A percentile compares a stretch with the other conserved stretches of the same genome.
Conservation (phyloP, 2,113 vertebrate species). For the Chascanopsetta lugubris region DNA sequence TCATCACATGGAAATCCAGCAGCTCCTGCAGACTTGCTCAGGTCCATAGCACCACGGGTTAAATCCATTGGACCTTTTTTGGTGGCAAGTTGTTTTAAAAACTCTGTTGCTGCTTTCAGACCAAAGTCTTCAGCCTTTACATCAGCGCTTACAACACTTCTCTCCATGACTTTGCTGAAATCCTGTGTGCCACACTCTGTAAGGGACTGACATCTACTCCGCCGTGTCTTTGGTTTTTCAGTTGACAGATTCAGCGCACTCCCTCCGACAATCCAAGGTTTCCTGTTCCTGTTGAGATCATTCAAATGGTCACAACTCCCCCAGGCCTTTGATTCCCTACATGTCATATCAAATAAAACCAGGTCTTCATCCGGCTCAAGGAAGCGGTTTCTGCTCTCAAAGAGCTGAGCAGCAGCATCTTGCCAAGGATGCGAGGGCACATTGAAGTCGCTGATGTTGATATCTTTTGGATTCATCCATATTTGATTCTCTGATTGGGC, state of each 20-base stretch:
- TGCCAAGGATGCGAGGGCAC: slow-evolving; percentile 80
- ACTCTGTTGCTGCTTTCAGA: slow-evolving; percentile 77
- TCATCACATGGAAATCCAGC: slow-evolving; percentile 69
- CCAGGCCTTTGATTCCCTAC: slow-evolving; percentile 68
- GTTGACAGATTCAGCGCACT: slow-evolving; percentile 70
- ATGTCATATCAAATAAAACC: slow-evolving; percentile 82
- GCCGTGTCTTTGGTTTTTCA: slow-evolving; percentile 51
- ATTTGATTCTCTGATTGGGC: slow-evolving; percentile 42
- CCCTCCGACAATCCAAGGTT: slow-evolving; percentile 51
- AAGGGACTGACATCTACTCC: slow-evolving; percentile 69
- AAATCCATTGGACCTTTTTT: slow-evolving; percentile 90
- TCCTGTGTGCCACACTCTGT: slow-evolving; percentile 71
- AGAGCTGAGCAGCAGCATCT: slow-evolving; percentile 47
- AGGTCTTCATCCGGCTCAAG: slow-evolving; percentile 70
- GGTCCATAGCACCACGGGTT: slow-evolving; percentile 83
- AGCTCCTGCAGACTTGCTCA: slow-evolving; percentile 68
- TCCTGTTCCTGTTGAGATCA: slow-evolving; percentile 44
- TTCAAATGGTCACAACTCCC: slow-evolving; percentile 76
- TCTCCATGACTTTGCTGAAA: slow-evolving; percentile 57
- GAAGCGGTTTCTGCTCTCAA: slow-evolving; percentile 67
- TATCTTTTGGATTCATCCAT: slow-evolving; percentile 66
- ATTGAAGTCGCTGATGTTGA: slow-evolving; percentile 72
- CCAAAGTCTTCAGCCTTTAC: slow-evolving; percentile 64
- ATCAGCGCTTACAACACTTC: slow-evolving; percentile 58
- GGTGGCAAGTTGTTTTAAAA: slow-evolving; percentile 76